Conservation (phyloP, 2,113 vertebrate genomes). For the Oreotrochilus melanogaster region DNA sequence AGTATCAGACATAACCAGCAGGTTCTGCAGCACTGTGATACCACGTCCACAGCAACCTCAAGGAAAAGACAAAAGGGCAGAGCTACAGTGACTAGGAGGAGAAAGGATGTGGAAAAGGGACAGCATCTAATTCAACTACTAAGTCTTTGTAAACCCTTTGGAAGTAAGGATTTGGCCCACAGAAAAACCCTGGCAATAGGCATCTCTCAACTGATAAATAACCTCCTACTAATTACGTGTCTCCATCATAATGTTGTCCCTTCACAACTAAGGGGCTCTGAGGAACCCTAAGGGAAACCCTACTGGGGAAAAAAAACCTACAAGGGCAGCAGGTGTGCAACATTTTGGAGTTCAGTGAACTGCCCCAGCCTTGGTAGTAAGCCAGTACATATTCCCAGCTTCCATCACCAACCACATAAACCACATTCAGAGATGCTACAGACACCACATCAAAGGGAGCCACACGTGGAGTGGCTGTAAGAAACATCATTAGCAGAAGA, state of each 20-base stretch:
- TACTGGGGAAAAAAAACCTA: not conserved
- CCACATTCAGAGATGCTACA: not conserved
- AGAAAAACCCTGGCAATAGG: not conserved
- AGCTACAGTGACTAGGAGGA: not conserved
- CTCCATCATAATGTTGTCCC: not conserved
- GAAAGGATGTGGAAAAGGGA: not conserved
- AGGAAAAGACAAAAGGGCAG: not conserved
- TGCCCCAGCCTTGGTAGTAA: not conserved
- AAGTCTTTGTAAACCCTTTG: not conserved
- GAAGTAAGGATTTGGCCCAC: not conserved
- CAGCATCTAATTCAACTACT: not conserved
- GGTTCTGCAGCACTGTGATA: not conserved
- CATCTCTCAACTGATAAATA: not conserved
- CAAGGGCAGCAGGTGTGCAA: not conserved
- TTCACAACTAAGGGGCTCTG: not conserved
- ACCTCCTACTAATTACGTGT: not conserved
- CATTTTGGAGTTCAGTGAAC: not conserved
- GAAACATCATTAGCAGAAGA: not conserved
- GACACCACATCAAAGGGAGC: not conserved
- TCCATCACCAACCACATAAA: not conserved
- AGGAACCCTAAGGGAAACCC: not conserved
- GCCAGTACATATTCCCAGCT: not conserved
- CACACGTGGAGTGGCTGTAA: not conserved
- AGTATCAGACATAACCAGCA: not conserved
- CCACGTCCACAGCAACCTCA: not conserved